Conservation (phyloP, 2,797 vertebrate genomes). For the Malacoraja senta region DNA sequence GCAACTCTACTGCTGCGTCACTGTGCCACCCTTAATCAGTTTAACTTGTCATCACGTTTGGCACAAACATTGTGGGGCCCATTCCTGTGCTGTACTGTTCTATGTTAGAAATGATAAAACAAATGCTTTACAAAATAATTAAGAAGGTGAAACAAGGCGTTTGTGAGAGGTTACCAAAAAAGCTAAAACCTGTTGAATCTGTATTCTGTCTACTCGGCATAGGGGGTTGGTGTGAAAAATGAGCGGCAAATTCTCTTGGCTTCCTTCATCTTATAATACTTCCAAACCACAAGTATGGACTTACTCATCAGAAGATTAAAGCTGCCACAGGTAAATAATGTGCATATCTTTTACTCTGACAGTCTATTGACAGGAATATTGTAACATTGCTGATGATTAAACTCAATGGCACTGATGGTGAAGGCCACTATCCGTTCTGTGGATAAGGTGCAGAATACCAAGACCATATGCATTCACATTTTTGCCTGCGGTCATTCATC, state of each 20-base stretch:
- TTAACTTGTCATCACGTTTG: too few species aligned
- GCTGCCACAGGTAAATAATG: not conserved
- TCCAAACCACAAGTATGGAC: not conserved
- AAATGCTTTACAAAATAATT: not conserved
- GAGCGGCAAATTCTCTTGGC: not conserved
- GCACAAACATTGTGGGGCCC: too few species aligned
- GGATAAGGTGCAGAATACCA: not conserved
- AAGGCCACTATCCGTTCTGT: not conserved
- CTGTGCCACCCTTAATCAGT: too few species aligned
- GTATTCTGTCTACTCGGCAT: not conserved
- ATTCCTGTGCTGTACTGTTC: too few species aligned
- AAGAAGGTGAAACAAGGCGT: not conserved
- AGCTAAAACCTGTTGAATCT: not conserved
- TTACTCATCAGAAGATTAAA: not conserved
- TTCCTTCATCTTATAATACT: not conserved
- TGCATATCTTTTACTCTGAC: not conserved
- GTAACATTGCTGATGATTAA: slow-evolving; percentile 2
- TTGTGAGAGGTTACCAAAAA: not conserved
- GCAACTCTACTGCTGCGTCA: too few species aligned
- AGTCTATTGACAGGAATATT: not conserved
- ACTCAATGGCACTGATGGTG: not conserved
- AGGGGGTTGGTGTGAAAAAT: not conserved
- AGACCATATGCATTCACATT: not conserved
- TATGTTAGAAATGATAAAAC: too few species aligned
- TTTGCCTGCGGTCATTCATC: slow-evolving; percentile 8